Percentiles rank a stretch among this genome's conserved stretches.
phyloP scores from a whole-genome alignment of 2,113 vertebrate species.

The Daphoenositta chrysoptera region DNA sequence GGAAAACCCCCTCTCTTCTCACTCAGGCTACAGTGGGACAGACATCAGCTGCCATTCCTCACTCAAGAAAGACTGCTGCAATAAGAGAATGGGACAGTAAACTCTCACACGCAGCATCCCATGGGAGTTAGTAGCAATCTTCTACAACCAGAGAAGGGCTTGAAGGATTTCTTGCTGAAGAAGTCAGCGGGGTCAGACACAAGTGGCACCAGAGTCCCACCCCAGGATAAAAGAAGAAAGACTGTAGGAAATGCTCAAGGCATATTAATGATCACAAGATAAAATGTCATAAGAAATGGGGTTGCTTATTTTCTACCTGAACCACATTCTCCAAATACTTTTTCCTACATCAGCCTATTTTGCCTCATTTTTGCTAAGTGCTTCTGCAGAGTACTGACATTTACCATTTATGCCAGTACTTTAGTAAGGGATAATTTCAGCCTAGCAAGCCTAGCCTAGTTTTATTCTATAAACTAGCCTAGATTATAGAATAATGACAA shows the following conservation, averaged over 20 bases:
- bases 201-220: neutral
- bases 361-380: neutral
- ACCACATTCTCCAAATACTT: neutral
- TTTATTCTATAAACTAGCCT: too few species aligned
- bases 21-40: neutral
- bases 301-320: neutral
- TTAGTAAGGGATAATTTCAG: neutral
- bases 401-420: neutral
- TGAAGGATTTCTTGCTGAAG: neutral
- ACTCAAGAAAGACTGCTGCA: neutral
- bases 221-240: neutral
- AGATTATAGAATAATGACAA: neutral
- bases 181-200: neutral
- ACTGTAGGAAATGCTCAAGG: neutral
- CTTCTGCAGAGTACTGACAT: neutral
- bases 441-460: too few species aligned
- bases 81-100: neutral
- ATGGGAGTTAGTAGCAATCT: neutral
- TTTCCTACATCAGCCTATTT: neutral
- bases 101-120: neutral
- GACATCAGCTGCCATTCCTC: neutral
- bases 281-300: neutral
- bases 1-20: neutral
- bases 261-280: neutral
- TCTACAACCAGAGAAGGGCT: neutral